Evolutionary conservation across 2,113 vertebrate genomes (phyloP).

Genomic region (Ochotona curzoniae): DNA sequence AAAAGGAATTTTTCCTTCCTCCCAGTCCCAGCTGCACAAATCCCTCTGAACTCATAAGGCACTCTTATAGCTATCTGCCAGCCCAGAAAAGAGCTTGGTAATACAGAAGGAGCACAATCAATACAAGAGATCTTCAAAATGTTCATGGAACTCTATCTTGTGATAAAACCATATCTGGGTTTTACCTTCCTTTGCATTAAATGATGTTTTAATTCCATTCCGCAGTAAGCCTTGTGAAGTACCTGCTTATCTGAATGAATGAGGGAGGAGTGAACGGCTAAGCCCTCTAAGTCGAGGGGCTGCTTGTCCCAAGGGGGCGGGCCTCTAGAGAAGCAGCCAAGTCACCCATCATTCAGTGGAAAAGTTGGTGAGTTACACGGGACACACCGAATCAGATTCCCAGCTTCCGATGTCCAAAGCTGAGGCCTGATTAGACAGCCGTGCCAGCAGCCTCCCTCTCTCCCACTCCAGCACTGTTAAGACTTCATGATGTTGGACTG

Average conservation of each 20-base stretch:
- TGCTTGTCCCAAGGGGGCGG: neutral
- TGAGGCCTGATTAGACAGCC: neutral
- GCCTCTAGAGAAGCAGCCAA: neutral
- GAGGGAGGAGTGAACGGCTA: neutral
- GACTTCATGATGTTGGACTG: rapidly evolving
- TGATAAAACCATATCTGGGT: no score
- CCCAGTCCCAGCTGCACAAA: neutral
- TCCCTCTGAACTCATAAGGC: neutral
- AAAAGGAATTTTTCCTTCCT: neutral
- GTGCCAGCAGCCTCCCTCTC: neutral
- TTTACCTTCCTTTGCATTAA: no score
- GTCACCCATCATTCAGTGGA: neutral
- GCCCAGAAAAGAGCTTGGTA: neutral
- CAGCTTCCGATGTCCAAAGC: neutral
- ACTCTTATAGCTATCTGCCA: neutral
- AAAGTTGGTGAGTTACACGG: neutral
- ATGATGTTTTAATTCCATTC: no score
- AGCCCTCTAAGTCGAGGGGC: neutral
- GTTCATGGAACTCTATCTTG: no score
- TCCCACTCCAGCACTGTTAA: neutral
- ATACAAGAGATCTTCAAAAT: no score
- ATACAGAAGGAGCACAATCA: neutral
- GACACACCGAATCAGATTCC: neutral
- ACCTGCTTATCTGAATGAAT: neutral
- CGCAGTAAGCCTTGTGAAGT: no score